Evolutionary conservation across 2,797 vertebrate species (phyloP).

Genomic region (Myoxocephalus aenaeus): DNA sequence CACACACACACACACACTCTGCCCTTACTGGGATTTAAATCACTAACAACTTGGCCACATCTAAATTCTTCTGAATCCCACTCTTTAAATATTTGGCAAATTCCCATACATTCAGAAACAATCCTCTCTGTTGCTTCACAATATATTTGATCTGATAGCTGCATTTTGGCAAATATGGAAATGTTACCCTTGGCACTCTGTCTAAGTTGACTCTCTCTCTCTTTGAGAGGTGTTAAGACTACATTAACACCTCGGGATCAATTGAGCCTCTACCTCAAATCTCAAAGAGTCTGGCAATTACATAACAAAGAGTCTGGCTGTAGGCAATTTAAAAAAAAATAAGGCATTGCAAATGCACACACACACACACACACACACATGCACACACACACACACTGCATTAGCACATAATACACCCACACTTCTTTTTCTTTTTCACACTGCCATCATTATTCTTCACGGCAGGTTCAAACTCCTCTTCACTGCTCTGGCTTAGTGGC

Average conservation of each 20-base stretch:
- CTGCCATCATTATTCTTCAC: slow-evolving; percentile 27
- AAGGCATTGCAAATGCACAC: slow-evolving; percentile 50
- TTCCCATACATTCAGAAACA: slow-evolving; percentile 16
- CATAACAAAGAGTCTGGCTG: slow-evolving; percentile 22
- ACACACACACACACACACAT: slow-evolving; percentile 71
- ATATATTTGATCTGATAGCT: neutral
- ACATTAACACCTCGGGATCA: slow-evolving; percentile 19
- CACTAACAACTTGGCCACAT: neutral
- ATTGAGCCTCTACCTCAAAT: slow-evolving; percentile 42
- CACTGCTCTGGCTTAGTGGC: slow-evolving; percentile 36
- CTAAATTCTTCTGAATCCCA: slow-evolving; percentile 4
- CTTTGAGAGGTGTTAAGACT: slow-evolving; percentile 26
- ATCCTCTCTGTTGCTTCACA: slow-evolving; percentile 5
- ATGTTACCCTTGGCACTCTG: neutral
- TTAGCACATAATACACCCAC: slow-evolving; percentile 80
- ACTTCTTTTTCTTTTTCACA: slow-evolving; percentile 80
- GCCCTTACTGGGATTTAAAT: slow-evolving; percentile 4
- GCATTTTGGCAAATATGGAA: slow-evolving; percentile 5
- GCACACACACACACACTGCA: slow-evolving; percentile 15
- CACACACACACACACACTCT: neutral
- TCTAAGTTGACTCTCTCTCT: slow-evolving; percentile 15
- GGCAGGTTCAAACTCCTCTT: slow-evolving; percentile 45
- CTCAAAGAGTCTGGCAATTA: slow-evolving; percentile 23
- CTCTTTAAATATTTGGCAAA: slow-evolving; percentile 30
- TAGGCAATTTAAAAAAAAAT: slow-evolving; percentile 30